Percentiles rank a stretch among this genome's conserved stretches.
Conservation (phyloP, 2,888 invertebrate species). For the Meteorus cinctellus region DNA sequence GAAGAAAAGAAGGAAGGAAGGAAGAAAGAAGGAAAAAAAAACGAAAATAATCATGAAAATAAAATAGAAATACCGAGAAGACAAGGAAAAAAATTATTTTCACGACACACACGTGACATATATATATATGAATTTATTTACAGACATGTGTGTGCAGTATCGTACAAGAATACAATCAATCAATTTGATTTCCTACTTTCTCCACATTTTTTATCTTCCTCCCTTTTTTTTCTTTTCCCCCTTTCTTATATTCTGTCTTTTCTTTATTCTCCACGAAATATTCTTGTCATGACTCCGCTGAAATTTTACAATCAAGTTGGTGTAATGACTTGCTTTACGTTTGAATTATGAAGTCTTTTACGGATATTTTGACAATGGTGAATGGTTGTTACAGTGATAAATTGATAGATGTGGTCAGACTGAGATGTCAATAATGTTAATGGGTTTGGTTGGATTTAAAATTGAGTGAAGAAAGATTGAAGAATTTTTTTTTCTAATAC, state of each 20-base stretch:
- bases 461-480: too few relatives aligned
- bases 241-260: too few relatives aligned
- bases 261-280: not conserved
- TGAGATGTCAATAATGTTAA: not conserved
- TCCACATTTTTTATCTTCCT: not conserved
- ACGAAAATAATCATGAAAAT: not conserved
- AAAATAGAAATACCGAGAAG: too few relatives aligned
- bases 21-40: not conserved
- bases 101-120: too few relatives aligned
- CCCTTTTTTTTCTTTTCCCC: too few relatives aligned
- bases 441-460: too few relatives aligned
- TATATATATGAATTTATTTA: too few relatives aligned
- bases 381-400: not conserved
- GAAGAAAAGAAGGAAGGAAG: not conserved
- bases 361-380: not conserved
- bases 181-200: not conserved
- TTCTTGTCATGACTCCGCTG: not conserved
- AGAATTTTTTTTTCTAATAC: too few relatives aligned
- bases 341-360: not conserved
- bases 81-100: too few relatives aligned
- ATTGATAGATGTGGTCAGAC: not conserved
- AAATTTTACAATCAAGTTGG: not conserved
- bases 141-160: too few relatives aligned
- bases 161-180: not conserved
- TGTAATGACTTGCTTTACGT: not conserved